Percentiles rank a stretch among this genome's conserved stretches.
These are phyloP conservation scores for Delia radicum DNA, from an alignment of 1,140 invertebrate species.

Conservation along the genomic window DNA sequence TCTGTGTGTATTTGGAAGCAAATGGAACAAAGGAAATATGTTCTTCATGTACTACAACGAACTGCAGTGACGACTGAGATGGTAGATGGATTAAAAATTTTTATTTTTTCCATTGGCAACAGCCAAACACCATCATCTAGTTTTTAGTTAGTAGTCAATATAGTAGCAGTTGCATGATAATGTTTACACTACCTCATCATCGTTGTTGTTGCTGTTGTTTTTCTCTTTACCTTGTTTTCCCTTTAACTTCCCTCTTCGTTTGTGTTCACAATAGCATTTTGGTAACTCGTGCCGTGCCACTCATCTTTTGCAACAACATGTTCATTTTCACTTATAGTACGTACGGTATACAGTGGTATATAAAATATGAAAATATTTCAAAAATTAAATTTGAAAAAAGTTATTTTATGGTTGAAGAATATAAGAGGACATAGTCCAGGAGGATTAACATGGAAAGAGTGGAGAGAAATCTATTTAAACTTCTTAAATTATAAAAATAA, in stretches of 20 bases:
- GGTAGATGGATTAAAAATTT: neutral
- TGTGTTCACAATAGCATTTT: neutral
- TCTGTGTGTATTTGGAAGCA: neutral
- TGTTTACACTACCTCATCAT: neutral
- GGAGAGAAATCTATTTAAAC: too few species aligned
- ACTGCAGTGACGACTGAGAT: neutral
- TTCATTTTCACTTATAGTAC: neutral
- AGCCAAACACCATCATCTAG: neutral
- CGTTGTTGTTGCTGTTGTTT: neutral
- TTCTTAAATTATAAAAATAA: too few species aligned
- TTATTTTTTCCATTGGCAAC: neutral
- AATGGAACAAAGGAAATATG: constrained; percentile 3
- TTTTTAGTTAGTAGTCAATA: too few species aligned
- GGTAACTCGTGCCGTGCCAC: neutral
- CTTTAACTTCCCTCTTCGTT: neutral
- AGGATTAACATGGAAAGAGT: too few species aligned
- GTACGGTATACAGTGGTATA: too few species aligned
- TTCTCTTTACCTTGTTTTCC: neutral
- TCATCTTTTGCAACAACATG: constrained; percentile 1
- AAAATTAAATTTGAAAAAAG: too few species aligned
- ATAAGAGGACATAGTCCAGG: too few species aligned
- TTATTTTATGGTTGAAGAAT: too few species aligned
- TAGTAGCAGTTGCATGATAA: neutral
- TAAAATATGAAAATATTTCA: too few species aligned
- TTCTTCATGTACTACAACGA: neutral